phyloP scores from a whole-genome alignment of 2,113 vertebrate genomes.

The Mungos mungo region DNA sequence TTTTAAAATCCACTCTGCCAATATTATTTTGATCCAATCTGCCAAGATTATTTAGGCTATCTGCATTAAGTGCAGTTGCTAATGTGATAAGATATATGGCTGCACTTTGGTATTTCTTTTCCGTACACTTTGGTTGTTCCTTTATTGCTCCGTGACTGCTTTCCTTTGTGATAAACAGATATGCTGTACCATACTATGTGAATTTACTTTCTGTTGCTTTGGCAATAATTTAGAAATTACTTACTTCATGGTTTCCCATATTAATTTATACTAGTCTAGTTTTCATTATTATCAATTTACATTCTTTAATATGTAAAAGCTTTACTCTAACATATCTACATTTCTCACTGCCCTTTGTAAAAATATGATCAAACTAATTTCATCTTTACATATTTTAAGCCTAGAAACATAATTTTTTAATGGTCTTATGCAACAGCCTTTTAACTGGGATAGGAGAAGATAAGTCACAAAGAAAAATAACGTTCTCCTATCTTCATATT shows the following conservation, averaged over 20 bases:
- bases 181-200: not conserved
- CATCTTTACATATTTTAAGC: not conserved
- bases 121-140: not conserved
- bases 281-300: not conserved
- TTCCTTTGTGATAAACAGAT: not conserved
- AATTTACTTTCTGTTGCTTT: not conserved
- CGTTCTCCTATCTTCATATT: not conserved
- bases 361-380: not conserved
- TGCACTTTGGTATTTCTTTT: not conserved
- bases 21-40: not conserved
- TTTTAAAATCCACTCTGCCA: not conserved
- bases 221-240: not conserved
- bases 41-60: not conserved
- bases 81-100: not conserved
- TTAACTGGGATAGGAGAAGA: not conserved
- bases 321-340: not conserved
- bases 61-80: not conserved
- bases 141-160: not conserved
- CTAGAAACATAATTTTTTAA: not conserved
- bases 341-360: not conserved
- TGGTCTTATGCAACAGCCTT: not conserved
- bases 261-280: not conserved
- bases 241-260: not conserved
- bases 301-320: not conserved
- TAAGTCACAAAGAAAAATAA: not conserved